A percentile compares a stretch with the other conserved stretches of the same genome.
Conservation (phyloP, 2,797 vertebrate species). For the Cynodonichthys magdalenae region DNA sequence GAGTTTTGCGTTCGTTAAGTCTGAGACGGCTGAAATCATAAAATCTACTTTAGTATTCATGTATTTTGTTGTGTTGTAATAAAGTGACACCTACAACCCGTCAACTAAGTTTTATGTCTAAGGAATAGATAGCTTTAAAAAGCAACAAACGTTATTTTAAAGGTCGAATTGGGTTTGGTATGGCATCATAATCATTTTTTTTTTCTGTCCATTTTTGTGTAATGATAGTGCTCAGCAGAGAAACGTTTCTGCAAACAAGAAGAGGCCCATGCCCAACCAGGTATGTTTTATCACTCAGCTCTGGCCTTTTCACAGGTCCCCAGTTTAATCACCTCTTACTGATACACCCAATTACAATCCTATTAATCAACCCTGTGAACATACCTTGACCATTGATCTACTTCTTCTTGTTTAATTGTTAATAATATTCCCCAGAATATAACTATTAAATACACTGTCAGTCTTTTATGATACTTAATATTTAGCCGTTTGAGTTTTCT, state of each 20-base stretch:
- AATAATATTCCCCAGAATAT: constrained; percentile 16
- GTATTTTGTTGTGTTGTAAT: constrained; percentile 7
- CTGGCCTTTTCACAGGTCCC: constrained; percentile 35
- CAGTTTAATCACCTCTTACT: constrained; percentile 45
- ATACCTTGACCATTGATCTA: constrained; percentile 31
- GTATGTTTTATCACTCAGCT: constrained; percentile 70
- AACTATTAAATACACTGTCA: constrained; percentile 9
- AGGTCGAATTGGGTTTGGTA: background rate
- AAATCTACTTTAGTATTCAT: background rate
- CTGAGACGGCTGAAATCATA: constrained; percentile 25
- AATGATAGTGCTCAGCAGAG: constrained; percentile 91
- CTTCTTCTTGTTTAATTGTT: constrained; percentile 17
- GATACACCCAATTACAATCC: constrained; percentile 38
- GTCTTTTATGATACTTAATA: constrained; percentile 16
- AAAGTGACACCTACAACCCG: constrained; percentile 11
- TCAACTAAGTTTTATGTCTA: background rate
- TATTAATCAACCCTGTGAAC: constrained; percentile 49
- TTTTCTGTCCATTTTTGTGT: constrained; percentile 38
- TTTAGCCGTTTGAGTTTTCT: constrained; percentile 19
- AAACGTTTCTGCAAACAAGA: constrained; percentile 92
- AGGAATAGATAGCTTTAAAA: background rate
- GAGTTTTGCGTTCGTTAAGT: constrained; percentile 35
- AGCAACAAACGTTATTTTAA: background rate
- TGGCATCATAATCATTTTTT: background rate
- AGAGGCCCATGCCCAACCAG: constrained; percentile 94